A percentile compares a stretch with the other conserved stretches of the same genome.
These are phyloP conservation scores for Peromyscus melanophrys DNA, from an alignment of 2,797 vertebrate species.

Conservation along the genomic window DNA sequence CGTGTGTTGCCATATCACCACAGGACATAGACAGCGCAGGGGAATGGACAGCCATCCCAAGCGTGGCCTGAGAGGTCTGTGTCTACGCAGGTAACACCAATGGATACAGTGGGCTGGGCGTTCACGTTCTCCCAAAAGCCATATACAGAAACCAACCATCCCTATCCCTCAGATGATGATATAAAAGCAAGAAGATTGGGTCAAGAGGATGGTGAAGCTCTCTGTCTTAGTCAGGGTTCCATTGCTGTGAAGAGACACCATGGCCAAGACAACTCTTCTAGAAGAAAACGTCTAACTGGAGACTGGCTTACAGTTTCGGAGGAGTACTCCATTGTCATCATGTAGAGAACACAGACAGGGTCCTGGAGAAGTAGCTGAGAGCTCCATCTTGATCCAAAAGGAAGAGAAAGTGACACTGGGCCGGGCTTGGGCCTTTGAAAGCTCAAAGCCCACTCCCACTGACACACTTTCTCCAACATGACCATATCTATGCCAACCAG, in stretches of 20 bases:
- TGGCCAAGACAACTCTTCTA: background rate
- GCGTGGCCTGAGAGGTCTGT: fast-evolving
- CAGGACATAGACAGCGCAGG: too few species aligned
- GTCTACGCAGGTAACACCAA: background rate
- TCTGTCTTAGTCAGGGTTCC: background rate
- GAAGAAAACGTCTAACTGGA: background rate
- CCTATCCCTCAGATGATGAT: background rate
- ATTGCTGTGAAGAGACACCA: background rate
- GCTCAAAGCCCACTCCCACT: background rate
- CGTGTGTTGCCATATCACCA: background rate
- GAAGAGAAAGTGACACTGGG: background rate
- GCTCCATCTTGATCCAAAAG: background rate
- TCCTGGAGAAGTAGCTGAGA: background rate
- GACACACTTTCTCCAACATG: background rate
- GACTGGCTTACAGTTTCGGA: background rate
- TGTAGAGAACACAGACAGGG: background rate
- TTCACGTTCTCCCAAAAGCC: background rate
- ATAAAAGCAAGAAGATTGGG: background rate
- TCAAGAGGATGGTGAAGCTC: too few species aligned
- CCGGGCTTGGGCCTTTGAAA: background rate
- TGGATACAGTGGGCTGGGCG: background rate
- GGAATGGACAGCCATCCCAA: background rate
- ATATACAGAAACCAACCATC: background rate
- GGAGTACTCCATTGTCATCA: background rate
- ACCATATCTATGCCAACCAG: background rate